A percentile compares a stretch with the other conserved stretches of the same genome.
Conservation (phyloP, 2,113 vertebrate species). For the Nothoprocta perdicaria region DNA sequence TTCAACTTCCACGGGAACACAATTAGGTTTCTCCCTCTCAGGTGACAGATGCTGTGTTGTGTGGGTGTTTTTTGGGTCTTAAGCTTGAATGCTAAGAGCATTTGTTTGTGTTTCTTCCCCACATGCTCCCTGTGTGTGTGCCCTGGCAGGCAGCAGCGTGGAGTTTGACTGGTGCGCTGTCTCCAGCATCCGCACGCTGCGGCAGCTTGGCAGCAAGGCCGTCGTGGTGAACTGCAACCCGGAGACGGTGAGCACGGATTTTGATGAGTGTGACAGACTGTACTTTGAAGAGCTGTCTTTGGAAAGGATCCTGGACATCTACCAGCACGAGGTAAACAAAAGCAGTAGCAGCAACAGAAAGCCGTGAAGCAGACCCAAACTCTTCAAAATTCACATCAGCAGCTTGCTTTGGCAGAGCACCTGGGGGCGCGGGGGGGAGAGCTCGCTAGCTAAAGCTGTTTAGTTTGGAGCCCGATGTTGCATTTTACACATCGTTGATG, state of each 20-base stretch:
- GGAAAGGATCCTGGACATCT: slow-evolving; percentile 95
- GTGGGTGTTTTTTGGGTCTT: too few species aligned
- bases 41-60: not conserved
- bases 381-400: slow-evolving; percentile 29
- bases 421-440: not conserved
- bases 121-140: not conserved
- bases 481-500: slow-evolving; percentile 31
- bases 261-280: slow-evolving; percentile 96
- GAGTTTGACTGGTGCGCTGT: slow-evolving; percentile 98
- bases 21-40: slow-evolving; percentile 13
- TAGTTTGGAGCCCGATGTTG: not conserved
- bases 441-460: slow-evolving; percentile 4
- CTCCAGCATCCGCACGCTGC: slow-evolving; percentile 90
- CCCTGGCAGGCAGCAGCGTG: slow-evolving; percentile 90
- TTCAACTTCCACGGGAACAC: slow-evolving; percentile 1
- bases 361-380: not conserved
- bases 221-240: slow-evolving; percentile 97
- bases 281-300: slow-evolving; percentile 97
- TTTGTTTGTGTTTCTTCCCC: not conserved
- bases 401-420: not conserved
- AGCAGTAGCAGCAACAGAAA: not conserved
- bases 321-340: slow-evolving; percentile 88
- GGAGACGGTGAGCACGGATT: slow-evolving; percentile 97
- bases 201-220: slow-evolving; percentile 88
- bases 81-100: not conserved